Evolutionary conservation across 1,140 invertebrate species (phyloP).

Genomic region (Pseudomyrmex concolor): DNA sequence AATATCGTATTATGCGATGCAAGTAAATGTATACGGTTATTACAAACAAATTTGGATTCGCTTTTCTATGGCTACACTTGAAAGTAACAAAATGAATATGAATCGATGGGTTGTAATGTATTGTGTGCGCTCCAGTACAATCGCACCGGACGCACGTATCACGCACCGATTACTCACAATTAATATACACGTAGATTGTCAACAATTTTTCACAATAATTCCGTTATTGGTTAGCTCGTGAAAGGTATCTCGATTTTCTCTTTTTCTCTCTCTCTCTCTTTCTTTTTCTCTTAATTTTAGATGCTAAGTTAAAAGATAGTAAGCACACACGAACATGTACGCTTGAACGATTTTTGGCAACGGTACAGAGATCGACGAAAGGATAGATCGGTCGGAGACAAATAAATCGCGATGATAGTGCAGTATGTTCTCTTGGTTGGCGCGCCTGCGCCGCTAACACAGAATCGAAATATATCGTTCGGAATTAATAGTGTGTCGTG

Average conservation of each 20-base stretch:
- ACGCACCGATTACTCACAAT: constrained; percentile 29
- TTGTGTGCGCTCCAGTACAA: neutral
- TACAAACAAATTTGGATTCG: constrained; percentile 27
- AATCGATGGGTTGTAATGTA: constrained; percentile 24
- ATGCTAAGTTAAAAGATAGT: too few species aligned
- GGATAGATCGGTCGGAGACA: constrained; percentile 27
- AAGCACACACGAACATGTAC: too few species aligned
- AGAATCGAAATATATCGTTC: constrained; percentile 41
- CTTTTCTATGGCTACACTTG: constrained; percentile 5
- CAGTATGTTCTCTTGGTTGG: constrained; percentile 14
- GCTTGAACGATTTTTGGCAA: neutral
- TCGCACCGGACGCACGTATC: neutral
- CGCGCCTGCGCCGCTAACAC: neutral
- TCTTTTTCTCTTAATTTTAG: too few species aligned
- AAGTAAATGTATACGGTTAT: neutral
- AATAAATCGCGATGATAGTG: constrained; percentile 54
- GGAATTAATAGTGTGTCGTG: constrained; percentile 63
- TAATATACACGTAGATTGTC: neutral
- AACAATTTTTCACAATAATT: too few species aligned
- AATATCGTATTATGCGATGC: neutral
- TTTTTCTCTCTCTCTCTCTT: too few species aligned
- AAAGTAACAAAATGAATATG: constrained; percentile 43
- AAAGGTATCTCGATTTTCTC: neutral
- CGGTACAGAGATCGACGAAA: neutral
- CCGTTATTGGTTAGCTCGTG: too few species aligned